phyloP scores from a whole-genome alignment of 2,113 vertebrate species.

The Theristicus caerulescens region DNA sequence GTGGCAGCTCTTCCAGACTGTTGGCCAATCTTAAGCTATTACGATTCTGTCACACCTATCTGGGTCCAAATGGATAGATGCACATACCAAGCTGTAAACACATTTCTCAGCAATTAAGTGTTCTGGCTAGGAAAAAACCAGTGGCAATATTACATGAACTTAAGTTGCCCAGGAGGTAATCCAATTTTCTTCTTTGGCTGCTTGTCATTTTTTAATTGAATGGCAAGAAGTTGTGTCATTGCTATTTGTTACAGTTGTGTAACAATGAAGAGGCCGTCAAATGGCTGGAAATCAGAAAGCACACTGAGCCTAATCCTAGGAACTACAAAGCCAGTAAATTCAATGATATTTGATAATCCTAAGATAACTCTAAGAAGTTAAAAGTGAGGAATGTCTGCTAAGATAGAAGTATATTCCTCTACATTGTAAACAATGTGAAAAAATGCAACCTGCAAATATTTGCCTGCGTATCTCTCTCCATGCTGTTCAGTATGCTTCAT shows the following conservation, averaged over 20 bases:
- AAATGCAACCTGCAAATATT: background rate
- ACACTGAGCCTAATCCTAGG: background rate
- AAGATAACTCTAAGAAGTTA: background rate
- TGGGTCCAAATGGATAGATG: background rate
- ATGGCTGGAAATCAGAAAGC: background rate
- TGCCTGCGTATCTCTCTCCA: background rate
- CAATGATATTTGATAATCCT: background rate
- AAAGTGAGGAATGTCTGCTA: background rate
- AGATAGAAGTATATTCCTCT: background rate
- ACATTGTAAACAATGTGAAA: background rate
- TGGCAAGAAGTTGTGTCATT: background rate
- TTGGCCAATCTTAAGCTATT: background rate
- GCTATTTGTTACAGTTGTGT: background rate
- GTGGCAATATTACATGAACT: background rate
- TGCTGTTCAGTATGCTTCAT: background rate
- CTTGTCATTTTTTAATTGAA: conserved; percentile 35
- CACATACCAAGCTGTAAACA: background rate
- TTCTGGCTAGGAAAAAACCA: conserved; percentile 10
- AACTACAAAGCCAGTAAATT: background rate
- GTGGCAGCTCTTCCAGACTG: background rate
- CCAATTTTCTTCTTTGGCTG: conserved; percentile 13
- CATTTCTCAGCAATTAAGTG: conserved; percentile 10
- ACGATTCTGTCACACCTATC: background rate
- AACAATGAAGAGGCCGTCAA: background rate
- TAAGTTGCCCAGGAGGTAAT: conserved; percentile 17